Base-by-base conservation (phyloP, 2,888 invertebrate genomes). In the Zootermopsis nevadensis region DNA sequence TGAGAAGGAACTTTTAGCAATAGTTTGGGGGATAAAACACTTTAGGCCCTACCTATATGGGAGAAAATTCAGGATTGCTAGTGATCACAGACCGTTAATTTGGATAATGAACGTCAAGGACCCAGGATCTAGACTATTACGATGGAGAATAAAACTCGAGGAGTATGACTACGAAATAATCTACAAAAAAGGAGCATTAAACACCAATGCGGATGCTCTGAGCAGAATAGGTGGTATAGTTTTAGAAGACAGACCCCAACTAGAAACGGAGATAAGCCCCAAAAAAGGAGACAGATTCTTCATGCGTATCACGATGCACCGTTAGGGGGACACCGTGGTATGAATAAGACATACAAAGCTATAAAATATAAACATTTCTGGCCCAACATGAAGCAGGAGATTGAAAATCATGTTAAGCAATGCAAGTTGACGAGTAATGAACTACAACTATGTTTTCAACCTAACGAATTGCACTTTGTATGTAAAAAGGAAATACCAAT, bases 1-100 rank as follows among this genome's bases (percentile, higher is more conserved):
- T 1, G 89, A 90, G 86, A 86, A 86, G 74, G 89, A 89, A 86
- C 83, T 89, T 2, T 81, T 89, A 79, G 87, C 88, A 0, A 88
- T 90, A 15, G 86, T 89, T 7, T 89, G 88, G 87, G 86, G 85
- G 15, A 84, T 85, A 0, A 87, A 88, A 85, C 86, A 88, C 83
- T 89, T 89, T 84, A 33, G 88, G 53, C 88, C 89, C 6, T 89
- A 89, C 82, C 80, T 89, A 3, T 88, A 86, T 82, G 89, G 89
- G 27, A 86, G 86, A 53, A 86, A 87, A 84, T 89, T 89, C 80
- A 86, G 60, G 19, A 87, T 89, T 22, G 33, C 87, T 7, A 89
- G 87, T 0, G 89, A 89, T 83, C 89, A 89, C 83, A 82, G 85
- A 85, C 88, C 88, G 0, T 84, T 89, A 42, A 86, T 85, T 1